These are phyloP conservation scores for Meloidogyne floridensis DNA, from an alignment of 1,140 invertebrate species.

Conservation along the genomic window DNA sequence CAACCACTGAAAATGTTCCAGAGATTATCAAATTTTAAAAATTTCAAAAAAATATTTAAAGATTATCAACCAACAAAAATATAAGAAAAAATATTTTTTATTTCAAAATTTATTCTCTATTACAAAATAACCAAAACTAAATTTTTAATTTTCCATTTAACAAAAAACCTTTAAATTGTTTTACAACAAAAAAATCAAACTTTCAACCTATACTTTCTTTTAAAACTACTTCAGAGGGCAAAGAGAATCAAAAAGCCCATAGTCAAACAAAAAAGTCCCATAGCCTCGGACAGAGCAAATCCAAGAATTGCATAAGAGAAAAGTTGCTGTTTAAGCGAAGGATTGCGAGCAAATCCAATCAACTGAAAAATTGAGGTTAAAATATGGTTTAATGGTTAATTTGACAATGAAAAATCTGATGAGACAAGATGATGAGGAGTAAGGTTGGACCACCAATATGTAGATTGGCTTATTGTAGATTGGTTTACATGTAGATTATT, in stretches of 20 bases:
- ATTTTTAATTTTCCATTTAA: background rate
- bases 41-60: background rate
- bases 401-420: too few relatives aligned
- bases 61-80: background rate
- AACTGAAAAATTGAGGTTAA: background rate
- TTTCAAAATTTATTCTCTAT: background rate
- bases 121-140: background rate
- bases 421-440: too few relatives aligned
- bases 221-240: constrained; percentile 78
- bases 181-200: background rate
- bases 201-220: background rate
- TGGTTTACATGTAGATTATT: too few relatives aligned
- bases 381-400: background rate
- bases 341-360: constrained; percentile 77
- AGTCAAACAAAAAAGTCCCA: constrained; percentile 99
- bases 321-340: constrained; percentile 93
- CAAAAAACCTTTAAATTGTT: background rate
- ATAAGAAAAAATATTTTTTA: background rate
- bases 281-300: constrained; percentile 98
- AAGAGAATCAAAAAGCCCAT: constrained; percentile 99
- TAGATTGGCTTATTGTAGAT: too few relatives aligned
- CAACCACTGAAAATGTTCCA: too few relatives aligned
- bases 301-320: constrained; percentile 72
- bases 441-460: too few relatives aligned
- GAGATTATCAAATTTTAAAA: background rate